Base-by-base conservation (phyloP, 2,888 invertebrate species). In the Meliscaeva auricollis region DNA sequence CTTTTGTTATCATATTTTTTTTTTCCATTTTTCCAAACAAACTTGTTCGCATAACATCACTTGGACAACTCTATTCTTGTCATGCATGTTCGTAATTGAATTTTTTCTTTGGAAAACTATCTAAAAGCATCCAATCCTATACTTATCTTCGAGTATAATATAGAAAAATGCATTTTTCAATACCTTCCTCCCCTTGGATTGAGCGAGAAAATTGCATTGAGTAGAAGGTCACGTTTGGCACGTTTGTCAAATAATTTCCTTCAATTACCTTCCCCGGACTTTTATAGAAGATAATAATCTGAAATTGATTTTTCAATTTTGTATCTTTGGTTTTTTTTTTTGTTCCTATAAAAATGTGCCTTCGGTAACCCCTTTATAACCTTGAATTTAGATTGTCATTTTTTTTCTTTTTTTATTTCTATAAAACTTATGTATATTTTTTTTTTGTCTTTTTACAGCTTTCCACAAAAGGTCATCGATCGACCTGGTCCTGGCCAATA, bases 391-490 rank as follows among this genome's bases (percentile, higher is more conserved):
- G 11, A 32, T 79, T 74, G 13, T 46, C 30, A 64, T 15, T 60
- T 26, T 64, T 26, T 46, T 17, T 15, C 56, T 26, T 56, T 20
- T 30, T 8, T 41, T 54, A 15, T 35, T 5, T 41, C 22, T 9
- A 38, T 20, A 62, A 46, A 56, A 89, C n/a, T 60, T 72, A 6
- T 20, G 9, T 46, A 1, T 56, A 46, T 50, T 41, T 48, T 26
- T 22, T 64, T 62, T 35, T 52, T 38, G 22, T 56, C 35, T 66
- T 46, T 44, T 87, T 91, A 11, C 87, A 92, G 92, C 89, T 92
- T 92, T 89, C 92, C 92, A 73, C 92, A 92, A 89, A 92, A 92
- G 89, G 89, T 90, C 88, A 90, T 91, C 79, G 92, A 92, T 88
- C 91, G 92, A 79, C 91, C 90, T 82, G 91, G 90, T 85, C 90